Conservation (phyloP, 2,113 vertebrate species). For the Philantomba maxwellii region DNA sequence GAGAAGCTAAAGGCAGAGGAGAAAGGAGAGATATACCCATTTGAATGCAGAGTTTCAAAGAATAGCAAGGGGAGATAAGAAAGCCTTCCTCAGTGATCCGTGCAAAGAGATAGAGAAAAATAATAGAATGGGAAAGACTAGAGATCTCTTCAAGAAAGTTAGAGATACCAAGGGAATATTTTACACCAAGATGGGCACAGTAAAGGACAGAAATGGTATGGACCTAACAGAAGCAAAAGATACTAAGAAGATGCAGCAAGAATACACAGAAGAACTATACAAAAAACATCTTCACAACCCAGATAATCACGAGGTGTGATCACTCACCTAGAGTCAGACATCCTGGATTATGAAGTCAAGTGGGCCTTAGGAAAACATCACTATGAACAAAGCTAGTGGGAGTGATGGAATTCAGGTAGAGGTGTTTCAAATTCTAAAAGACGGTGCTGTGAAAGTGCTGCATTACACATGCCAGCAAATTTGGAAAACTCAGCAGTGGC, state of each 20-base stretch:
- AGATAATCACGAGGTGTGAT: background rate
- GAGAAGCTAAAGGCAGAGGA: background rate
- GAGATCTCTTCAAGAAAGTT: background rate
- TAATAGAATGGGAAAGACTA: background rate
- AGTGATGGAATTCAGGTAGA: background rate
- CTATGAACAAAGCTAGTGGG: background rate
- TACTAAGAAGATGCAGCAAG: background rate
- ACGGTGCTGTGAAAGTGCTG: background rate
- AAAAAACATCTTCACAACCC: background rate
- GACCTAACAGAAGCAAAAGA: background rate
- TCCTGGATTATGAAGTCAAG: background rate
- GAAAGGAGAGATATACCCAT: background rate
- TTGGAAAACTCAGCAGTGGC: background rate
- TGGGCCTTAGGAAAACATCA: background rate
- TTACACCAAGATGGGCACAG: background rate
- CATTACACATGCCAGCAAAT: background rate
- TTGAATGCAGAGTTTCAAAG: background rate
- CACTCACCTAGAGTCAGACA: background rate
- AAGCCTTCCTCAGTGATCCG: background rate
- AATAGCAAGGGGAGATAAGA: background rate
- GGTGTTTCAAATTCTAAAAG: background rate
- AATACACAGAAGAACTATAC: background rate
- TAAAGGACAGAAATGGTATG: background rate
- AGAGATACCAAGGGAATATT: background rate
- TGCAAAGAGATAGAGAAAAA: background rate